Conservation (phyloP, 2,113 vertebrate genomes). For the Mesitornis unicolor region DNA sequence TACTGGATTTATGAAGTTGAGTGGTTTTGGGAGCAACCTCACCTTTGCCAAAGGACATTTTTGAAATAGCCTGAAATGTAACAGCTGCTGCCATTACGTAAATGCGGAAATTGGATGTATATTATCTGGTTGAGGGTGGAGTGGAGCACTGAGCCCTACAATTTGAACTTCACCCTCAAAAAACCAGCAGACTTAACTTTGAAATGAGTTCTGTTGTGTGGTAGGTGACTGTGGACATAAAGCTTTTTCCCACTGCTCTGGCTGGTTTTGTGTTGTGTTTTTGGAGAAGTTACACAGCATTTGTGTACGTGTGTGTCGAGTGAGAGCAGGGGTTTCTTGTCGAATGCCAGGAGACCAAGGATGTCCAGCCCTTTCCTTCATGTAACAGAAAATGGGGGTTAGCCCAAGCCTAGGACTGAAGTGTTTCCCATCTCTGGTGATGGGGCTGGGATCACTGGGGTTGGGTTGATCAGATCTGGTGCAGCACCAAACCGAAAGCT, state of each 20-base stretch:
- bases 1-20: background rate
- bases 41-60: background rate
- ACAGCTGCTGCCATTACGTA: background rate
- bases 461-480: background rate
- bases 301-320: rapidly evolving
- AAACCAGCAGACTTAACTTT: background rate
- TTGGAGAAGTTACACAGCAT: background rate
- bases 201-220: background rate
- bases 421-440: too few relatives aligned
- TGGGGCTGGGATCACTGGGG: rapidly evolving
- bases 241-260: background rate
- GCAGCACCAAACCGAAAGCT: background rate
- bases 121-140: too few relatives aligned
- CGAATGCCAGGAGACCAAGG: background rate
- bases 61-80: background rate
- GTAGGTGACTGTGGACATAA: rapidly evolving
- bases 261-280: background rate
- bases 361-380: background rate
- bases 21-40: background rate
- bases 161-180: background rate
- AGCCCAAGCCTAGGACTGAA: background rate
- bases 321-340: background rate
- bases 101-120: background rate
- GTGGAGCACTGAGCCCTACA: background rate
- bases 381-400: background rate